Base-by-base conservation (phyloP, 2,797 vertebrate species). In the Myiothlypis chrysogaster region DNA sequence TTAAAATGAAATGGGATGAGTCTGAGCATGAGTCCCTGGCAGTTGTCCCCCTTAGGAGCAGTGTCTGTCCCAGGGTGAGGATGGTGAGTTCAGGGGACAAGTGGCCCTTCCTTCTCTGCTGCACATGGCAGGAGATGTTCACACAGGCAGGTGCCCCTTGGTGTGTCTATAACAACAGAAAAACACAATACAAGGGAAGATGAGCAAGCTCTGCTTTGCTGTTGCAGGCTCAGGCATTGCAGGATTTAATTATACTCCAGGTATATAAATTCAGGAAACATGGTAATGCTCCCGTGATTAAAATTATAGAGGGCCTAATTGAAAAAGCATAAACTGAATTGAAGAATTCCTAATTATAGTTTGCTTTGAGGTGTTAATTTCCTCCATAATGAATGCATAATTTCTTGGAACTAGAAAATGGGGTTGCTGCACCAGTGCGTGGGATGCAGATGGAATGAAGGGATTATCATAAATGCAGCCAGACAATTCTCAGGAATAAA, bases 261-360 rank as follows among this genome's bases (percentile, higher is more conserved):
- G 98, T 98, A 98, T 98, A 98, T 98, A 97, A 98, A 98, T 98
- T 98, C 98, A 91, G 94, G 97, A 98, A 98, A 98, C 98, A 97
- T 96, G 97, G 95, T 98, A 98, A 98, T 98, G 97, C 97, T 98
- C 97, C 97, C 95, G 93, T 98, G 98, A 98, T 98, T 98, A 98
- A 98, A 98, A 98, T 98, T 98, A 98, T 97, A 98, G 97, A 97
- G 97, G 93, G 87, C 81, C 96, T 98, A 98, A 98, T 98, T 98
- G 98, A 98, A 98, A 98, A 98, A 98, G 97, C 97, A 96, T 98
- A 98, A 98, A 98, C 97, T 17, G 95, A 98, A 98, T 97, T 97
- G 97, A 98, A 97, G 98, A 98, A 98, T 98, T 98, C 97, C 97
- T 98, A 98, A 98, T 98, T 98, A 98, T 97, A 98, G 97, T 98